A percentile compares a stretch with the other conserved stretches of the same genome.
phyloP scores from a whole-genome alignment of 2,113 vertebrate species.

The Panurus biarmicus region DNA sequence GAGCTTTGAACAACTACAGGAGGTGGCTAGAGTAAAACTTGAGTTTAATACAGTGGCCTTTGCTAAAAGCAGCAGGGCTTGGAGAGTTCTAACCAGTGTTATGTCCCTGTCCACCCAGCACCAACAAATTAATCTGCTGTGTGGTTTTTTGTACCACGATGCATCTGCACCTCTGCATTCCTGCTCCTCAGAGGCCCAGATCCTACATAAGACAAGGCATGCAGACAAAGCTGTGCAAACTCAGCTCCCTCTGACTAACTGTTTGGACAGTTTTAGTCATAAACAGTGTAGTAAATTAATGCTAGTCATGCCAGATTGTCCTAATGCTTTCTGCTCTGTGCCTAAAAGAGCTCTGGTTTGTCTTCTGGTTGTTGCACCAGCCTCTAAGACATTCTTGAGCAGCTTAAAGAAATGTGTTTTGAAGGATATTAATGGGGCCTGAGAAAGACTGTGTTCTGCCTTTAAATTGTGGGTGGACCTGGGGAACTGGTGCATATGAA shows the following conservation, averaged over 20 bases:
- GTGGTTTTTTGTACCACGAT: neutral
- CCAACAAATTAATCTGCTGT: accelerated
- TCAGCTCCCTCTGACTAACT: neutral
- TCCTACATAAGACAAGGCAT: neutral
- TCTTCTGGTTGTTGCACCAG: neutral
- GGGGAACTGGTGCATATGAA: neutral
- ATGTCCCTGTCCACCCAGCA: neutral
- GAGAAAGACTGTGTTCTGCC: neutral
- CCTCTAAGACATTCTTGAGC: neutral
- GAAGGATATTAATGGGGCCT: neutral
- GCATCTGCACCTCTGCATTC: neutral
- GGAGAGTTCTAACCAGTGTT: neutral
- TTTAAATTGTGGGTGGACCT: neutral
- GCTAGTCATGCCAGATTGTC: neutral
- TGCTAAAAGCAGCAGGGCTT: neutral
- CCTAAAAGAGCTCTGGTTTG: neutral
- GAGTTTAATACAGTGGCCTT: neutral
- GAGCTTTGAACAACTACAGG: neutral
- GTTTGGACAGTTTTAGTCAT: slow-evolving; percentile 37
- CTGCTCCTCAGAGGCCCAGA: neutral
- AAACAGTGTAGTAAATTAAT: slow-evolving; percentile 7
- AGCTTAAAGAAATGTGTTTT: neutral
- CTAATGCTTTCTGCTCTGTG: neutral
- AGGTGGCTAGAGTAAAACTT: neutral
- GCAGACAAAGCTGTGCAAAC: neutral